Percentiles rank a stretch among this genome's conserved stretches.
phyloP scores from a whole-genome alignment of 1,140 invertebrate species.

The Ips typographus region DNA sequence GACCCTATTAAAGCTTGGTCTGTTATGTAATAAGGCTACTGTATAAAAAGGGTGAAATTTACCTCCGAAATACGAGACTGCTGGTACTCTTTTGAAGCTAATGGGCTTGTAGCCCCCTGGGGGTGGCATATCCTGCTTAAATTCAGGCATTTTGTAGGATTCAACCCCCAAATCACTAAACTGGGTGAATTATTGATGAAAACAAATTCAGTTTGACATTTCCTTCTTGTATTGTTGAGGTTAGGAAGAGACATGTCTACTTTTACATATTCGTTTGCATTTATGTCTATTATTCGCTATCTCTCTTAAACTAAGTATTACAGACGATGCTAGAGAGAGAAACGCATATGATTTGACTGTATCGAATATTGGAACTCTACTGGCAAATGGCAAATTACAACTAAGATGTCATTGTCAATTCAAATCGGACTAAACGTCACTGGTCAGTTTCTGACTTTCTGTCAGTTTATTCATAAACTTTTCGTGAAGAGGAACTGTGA shows the following conservation, averaged over 20 bases:
- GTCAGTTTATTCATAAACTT: constrained; percentile 37
- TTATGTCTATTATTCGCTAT: too few species aligned
- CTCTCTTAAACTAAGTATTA: too few species aligned
- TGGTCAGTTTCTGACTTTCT: background rate
- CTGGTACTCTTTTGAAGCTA: constrained; percentile 68
- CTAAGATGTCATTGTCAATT: constrained; percentile 2
- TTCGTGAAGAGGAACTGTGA: constrained; percentile 51
- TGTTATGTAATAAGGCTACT: constrained; percentile 35
- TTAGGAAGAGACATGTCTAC: too few species aligned
- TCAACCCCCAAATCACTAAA: too few species aligned
- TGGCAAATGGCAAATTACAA: background rate
- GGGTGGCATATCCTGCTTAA: constrained; percentile 83
- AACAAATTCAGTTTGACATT: too few species aligned
- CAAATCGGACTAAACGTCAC: too few species aligned
- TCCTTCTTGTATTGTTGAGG: too few species aligned
- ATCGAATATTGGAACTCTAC: background rate
- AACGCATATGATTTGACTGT: too few species aligned
- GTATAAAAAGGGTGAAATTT: constrained; percentile 33
- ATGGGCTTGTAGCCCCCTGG: constrained; percentile 78
- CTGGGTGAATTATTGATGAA: too few species aligned
- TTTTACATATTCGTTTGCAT: too few species aligned
- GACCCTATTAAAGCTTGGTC: constrained; percentile 34
- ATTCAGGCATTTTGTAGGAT: constrained; percentile 32
- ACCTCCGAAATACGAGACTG: constrained; percentile 71
- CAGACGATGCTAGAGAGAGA: too few species aligned